Evolutionary conservation across 1,140 invertebrate species (phyloP).

Genomic region (Papilio polytes): DNA sequence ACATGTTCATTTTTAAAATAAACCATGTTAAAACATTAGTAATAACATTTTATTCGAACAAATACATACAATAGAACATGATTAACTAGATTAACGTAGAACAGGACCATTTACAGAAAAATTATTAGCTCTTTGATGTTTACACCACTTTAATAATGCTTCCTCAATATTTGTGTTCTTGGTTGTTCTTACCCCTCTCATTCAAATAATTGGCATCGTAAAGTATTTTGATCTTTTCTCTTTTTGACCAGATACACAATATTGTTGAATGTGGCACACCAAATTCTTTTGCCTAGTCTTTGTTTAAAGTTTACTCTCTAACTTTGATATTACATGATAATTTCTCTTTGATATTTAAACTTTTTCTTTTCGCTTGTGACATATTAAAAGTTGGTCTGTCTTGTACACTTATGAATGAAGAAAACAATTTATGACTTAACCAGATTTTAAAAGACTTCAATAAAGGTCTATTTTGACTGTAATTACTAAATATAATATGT

Average conservation of each 20-base stretch:
- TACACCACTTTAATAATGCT: constrained; percentile 53
- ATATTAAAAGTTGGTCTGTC: constrained; percentile 48
- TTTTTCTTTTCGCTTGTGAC: constrained; percentile 48
- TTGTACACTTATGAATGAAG: constrained; percentile 43
- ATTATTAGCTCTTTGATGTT: constrained; percentile 52
- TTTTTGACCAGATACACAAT: constrained; percentile 56
- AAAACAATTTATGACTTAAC: constrained; percentile 40
- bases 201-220: constrained; percentile 53
- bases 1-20: neutral
- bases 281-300: constrained; percentile 51
- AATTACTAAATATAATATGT: too few species aligned
- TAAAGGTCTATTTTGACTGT: neutral
- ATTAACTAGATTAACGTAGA: too few species aligned
- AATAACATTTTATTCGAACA: neutral
- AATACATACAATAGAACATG: too few species aligned
- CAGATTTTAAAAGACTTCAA: constrained; percentile 37
- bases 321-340: constrained; percentile 53
- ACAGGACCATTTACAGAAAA: constrained; percentile 51
- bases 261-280: constrained; percentile 59
- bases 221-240: constrained; percentile 52
- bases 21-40: neutral
- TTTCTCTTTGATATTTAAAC: constrained; percentile 53
- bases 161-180: constrained; percentile 46
- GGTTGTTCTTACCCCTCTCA: constrained; percentile 50
- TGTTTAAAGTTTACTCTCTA: constrained; percentile 53